Conservation (phyloP, 2,113 vertebrate genomes). For the Thermophis baileyi region DNA sequence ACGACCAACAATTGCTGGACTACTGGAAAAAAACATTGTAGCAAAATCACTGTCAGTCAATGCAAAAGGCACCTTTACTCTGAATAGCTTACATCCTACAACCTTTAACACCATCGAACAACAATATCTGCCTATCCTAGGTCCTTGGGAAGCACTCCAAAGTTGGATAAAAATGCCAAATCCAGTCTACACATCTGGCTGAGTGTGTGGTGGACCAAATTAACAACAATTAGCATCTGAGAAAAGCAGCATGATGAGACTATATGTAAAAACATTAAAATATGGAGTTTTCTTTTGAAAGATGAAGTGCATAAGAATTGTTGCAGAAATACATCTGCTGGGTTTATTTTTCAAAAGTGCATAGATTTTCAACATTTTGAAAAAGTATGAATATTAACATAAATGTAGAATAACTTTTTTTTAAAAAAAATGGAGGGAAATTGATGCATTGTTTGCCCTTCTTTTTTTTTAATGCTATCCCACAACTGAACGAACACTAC, state of each 20-base stretch:
- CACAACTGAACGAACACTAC: neutral
- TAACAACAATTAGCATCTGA: neutral
- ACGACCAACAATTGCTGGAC: neutral
- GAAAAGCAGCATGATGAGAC: neutral
- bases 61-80: neutral
- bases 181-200: neutral
- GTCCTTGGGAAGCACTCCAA: neutral
- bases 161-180: neutral
- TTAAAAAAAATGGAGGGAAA: neutral
- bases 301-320: neutral
- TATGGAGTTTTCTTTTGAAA: neutral
- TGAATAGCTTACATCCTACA: neutral
- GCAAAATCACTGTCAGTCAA: neutral
- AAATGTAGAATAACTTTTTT: neutral
- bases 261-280: neutral
- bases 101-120: neutral
- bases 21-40: neutral
- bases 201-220: neutral
- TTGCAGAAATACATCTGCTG: neutral
- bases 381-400: neutral
- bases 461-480: neutral
- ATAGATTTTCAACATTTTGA: neutral
- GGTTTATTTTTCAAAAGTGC: neutral
- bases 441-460: neutral
- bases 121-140: neutral